Evolutionary conservation across 1,140 invertebrate species (phyloP).

Genomic region (Aphelenchoides avenae): DNA sequence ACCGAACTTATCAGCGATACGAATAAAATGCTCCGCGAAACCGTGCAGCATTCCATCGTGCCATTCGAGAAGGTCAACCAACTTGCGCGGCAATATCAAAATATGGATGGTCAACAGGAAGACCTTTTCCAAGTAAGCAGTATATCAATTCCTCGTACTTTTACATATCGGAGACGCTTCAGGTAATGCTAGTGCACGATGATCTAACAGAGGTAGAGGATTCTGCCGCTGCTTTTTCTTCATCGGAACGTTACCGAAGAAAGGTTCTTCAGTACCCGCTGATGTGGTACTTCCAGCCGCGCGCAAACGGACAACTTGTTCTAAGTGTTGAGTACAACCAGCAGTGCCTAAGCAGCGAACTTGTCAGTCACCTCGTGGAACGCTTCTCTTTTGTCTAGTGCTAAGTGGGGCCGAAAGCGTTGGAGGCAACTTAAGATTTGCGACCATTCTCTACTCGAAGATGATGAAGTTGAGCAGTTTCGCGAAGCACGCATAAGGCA

Average conservation of each 20-base stretch:
- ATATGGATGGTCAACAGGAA: background rate
- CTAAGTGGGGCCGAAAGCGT: background rate
- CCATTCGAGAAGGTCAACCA: constrained; percentile 17
- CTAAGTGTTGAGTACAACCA: no score
- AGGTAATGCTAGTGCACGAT: background rate
- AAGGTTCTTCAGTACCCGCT: no score
- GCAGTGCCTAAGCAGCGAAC: no score
- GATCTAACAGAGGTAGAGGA: background rate
- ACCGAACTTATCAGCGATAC: background rate
- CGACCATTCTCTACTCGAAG: background rate
- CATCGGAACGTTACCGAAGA: no score
- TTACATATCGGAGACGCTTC: background rate
- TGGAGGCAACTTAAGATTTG: background rate
- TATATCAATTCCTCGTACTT: background rate
- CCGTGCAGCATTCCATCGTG: background rate
- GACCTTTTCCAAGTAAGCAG: background rate
- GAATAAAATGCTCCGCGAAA: background rate
- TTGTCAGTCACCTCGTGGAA: background rate
- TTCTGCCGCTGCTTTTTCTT: no score
- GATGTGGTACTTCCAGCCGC: no score
- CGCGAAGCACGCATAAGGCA: background rate
- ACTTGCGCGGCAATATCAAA: background rate
- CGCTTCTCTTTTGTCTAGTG: background rate
- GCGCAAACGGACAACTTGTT: no score
- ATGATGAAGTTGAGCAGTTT: background rate